phyloP scores from a whole-genome alignment of 2,113 vertebrate genomes.

The Prietella phreatophila region DNA sequence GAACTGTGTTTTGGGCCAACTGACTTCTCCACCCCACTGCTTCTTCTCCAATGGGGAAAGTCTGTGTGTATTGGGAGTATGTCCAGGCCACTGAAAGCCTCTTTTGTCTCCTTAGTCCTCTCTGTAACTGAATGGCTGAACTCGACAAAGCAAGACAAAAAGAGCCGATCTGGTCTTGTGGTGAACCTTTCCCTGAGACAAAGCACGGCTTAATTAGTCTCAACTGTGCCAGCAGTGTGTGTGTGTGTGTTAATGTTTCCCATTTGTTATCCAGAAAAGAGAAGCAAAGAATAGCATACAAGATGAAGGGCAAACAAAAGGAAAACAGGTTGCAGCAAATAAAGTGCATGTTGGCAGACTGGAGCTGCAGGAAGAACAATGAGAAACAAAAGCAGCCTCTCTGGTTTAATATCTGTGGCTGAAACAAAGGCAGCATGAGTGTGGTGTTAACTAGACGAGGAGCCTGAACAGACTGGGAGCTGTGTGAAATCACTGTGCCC shows the following conservation, averaged over 20 bases:
- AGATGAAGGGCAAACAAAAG: conserved; percentile 31
- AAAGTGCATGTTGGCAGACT: conserved; percentile 42
- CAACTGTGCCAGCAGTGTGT: conserved; percentile 37
- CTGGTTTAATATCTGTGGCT: conserved; percentile 30
- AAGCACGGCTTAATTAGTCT: conserved; percentile 46
- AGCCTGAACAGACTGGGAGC: conserved; percentile 3
- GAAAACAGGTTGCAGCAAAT: conserved; percentile 43
- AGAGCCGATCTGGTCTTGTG: conserved; percentile 43
- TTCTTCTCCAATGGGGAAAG: not conserved
- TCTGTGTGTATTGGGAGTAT: conserved; percentile 22
- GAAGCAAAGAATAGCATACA: conserved; percentile 11
- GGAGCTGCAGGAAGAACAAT: conserved; percentile 38
- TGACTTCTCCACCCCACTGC: not conserved
- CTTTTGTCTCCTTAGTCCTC: conserved; percentile 33
- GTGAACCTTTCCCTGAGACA: conserved; percentile 46
- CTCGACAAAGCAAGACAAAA: conserved; percentile 45
- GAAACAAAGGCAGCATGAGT: conserved; percentile 25
- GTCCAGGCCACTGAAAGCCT: conserved; percentile 18
- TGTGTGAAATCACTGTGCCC: conserved; percentile 1
- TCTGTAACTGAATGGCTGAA: conserved; percentile 37
- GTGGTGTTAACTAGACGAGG: conserved; percentile 28
- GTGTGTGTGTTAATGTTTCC: conserved; percentile 15
- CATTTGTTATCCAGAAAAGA: conserved; percentile 13
- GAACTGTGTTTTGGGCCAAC: not conserved
- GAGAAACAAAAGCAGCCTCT: conserved; percentile 42